Evolutionary conservation across 1,140 invertebrate genomes (phyloP), one percentile per base, ranked within the genome.

Genomic region (Parasteatoda tepidariorum): DNA sequence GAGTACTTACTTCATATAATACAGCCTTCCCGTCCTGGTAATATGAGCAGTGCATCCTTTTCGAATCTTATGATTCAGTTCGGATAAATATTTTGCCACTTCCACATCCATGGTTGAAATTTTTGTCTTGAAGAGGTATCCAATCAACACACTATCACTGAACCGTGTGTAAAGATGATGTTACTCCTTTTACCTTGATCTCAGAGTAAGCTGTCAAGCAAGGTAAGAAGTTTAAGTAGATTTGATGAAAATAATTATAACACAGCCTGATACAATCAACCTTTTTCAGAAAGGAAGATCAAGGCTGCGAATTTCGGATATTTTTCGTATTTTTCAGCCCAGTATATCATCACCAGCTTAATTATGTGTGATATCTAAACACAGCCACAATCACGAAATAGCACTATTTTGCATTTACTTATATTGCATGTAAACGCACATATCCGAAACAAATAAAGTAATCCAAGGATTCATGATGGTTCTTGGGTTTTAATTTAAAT

Each of bases 1-100:
- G 2, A n/a, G 0, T 30, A 92, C 93, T 92, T 89, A 94, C 93
- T 94, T 94, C 93, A 93, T 94, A 91, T 94, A 94, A 89, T 93
- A 94, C 66, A 94, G 91, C 81, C 93, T 89, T 67, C 93, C 93
- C 86, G 94, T 93, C 85, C 92, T 92, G 85, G 92, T 92, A n/a
- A 91, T 90, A 87, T 94, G 93, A 6, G 92, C 92, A 5, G 92
- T 94, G 92, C 93, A 94, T 86, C 93, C 93, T 18, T 89, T 85
- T 24, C 83, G n/a, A 13, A 86, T 79, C 54, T 76, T 75, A 22
- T 76, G 61, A 83, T 88, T 88, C 6, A 89, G 59, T 71, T 84
- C 82, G 22, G 87, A 86, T n/a, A 89, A 73, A 26, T 85, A 78
- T 34, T 85, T 84, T 1, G 34, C 71, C 2, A 84, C 73, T 41